These are phyloP conservation scores for Eulemur rufifrons DNA, from an alignment of 2,113 vertebrate genomes.

Conservation along the genomic window DNA sequence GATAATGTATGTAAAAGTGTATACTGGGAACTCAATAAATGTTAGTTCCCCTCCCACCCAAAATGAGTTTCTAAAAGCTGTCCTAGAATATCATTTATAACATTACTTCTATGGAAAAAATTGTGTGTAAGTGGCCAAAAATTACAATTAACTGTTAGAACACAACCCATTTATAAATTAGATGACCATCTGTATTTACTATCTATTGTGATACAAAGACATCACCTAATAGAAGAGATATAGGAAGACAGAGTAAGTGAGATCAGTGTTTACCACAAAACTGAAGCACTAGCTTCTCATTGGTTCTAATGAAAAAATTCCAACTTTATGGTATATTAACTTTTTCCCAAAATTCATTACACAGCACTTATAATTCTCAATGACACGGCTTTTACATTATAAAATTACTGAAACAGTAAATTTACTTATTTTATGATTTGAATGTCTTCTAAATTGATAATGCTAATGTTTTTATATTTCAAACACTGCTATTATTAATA, in stretches of 20 bases:
- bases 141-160: slow-evolving; percentile 45
- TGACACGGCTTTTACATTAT: slow-evolving; percentile 1
- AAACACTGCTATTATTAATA: not conserved
- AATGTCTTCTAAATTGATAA: slow-evolving; percentile 24
- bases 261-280: not conserved
- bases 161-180: slow-evolving; percentile 47
- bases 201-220: slow-evolving; percentile 14
- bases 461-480: slow-evolving; percentile 7
- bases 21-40: slow-evolving; percentile 48
- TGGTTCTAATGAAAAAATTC: slow-evolving; percentile 29
- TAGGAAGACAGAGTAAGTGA: slow-evolving; percentile 21
- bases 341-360: slow-evolving; percentile 17
- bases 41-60: slow-evolving; percentile 23
- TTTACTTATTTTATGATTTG: slow-evolving; percentile 4
- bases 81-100: slow-evolving; percentile 22
- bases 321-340: not conserved
- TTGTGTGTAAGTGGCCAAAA: not conserved
- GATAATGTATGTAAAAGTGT: slow-evolving; percentile 60
- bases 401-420: slow-evolving; percentile 9
- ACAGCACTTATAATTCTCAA: slow-evolving; percentile 19
- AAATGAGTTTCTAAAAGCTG: slow-evolving; percentile 59
- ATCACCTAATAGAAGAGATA: slow-evolving; percentile 44
- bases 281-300: not conserved
- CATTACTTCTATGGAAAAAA: not conserved
- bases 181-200: slow-evolving; percentile 25